Evolutionary conservation across 2,113 vertebrate species (phyloP), one percentile per base, ranked within the genome.

Genomic region (Pyrgilauda ruficollis): DNA sequence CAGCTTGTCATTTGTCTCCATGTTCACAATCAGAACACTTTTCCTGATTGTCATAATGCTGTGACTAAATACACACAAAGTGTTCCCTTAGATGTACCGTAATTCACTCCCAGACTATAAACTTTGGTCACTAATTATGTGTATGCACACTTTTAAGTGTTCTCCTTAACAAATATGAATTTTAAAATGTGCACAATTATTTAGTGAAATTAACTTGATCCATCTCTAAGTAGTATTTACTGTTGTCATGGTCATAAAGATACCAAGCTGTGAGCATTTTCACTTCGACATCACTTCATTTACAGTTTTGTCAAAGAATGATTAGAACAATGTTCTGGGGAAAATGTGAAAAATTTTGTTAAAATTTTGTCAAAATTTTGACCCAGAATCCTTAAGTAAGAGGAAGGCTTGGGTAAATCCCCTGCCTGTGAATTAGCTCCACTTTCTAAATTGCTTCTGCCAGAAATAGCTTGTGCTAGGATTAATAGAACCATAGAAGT

Each of bases 361-460:
- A 64, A 85, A 85, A 76, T 24, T 37, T 46, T 85, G 23, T 82
- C 73, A 64, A 85, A 87, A 76, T 62, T 93, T 88, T 86, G 22
- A 92, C 59, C 37, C 18, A 31, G 74, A 80, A 83, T 85, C 43
- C 37, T 24, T 53, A 72, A 80, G 27, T 80, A 74, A 72, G 63
- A 66, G 39, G 52, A 77, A 73, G 7, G 23, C 19, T 55, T 58
- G 21, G 43, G 37, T 88, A 69, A 94, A 74, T 90, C 55, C 17
- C 8, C 20, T 88, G 83, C 43, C 30, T 63, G 20, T 85, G 39
- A 93, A 66, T 90, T 92, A 90, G 35, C 67, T 90, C 11, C 22
- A 19, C 75, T 88, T 86, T 76, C 50, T 93, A 76, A 88, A 88
- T 86, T 79, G 58, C 44, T 82, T 91, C 84, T 95, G 67, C n/a